Evolutionary conservation across 2,113 vertebrate species (phyloP), one percentile per base, ranked within the genome.

Genomic region (Microcebus murinus): DNA sequence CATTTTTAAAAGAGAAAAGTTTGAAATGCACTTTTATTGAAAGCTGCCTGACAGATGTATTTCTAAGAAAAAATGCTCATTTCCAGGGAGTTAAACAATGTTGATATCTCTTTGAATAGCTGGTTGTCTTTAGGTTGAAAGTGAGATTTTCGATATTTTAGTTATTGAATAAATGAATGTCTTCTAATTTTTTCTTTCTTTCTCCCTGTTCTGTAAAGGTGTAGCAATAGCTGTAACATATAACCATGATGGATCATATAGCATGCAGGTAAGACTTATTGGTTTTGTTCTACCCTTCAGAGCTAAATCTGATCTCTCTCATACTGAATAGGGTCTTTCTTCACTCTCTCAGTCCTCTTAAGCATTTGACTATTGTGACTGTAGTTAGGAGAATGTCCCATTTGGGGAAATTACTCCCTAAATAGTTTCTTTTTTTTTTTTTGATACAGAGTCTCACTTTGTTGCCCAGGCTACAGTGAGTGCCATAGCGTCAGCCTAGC

Each of bases 241-340:
- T 97, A 99, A 99, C 98, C 98, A 84, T 70, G 99, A 99, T 70
- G 99, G 99, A 31, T 99, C 99, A 29, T 99, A 99, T 93, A 98
- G 94, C n/a, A 99, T 99, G 99, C 98, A 99, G 99, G 99, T 99
- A 98, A 98, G 95, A 83, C 70, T 29, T 25, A 0, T 11, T 85
- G 61, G n/a, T 80, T 93, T 68, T 67, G 34, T 68, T 90, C 29
- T 65, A 4, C 14, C 52, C 71, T 36, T 93, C 55, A 90, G 55
- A 70, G 21, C 91, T 86, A 52, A 89, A 31, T 52, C 65, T 80
- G n/a, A 34, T 81, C 70, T 79, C 57, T 93, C 15, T 67, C 52
- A 23, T 36, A 4, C 27, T 55, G 9, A 36, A 36, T 14, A 52
- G 25, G 27, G 1, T 34, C 48, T 50, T 25, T 92, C 92, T 65